Evolutionary conservation across 2,797 vertebrate genomes (phyloP), one percentile per base, ranked within the genome.

Genomic region (Taenioides sp.): DNA sequence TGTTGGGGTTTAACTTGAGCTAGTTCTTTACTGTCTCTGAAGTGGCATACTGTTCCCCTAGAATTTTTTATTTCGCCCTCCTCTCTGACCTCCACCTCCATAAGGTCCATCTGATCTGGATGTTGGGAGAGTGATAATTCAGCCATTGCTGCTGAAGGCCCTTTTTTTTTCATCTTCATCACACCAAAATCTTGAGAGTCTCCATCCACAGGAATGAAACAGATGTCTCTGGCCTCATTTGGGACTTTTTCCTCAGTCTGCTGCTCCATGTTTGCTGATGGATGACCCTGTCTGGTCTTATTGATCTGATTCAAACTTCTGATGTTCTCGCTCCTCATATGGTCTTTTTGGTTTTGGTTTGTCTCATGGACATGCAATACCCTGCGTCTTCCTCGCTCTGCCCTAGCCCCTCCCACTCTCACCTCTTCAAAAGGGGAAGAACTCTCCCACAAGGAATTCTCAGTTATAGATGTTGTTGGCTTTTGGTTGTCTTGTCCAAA

Each of bases 401-500:
- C 86, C 80, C 74, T 81, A 78, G 84, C 87, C 74, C 90, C 90
- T 92, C 90, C 91, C 81, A 86, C 83, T 72, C 75, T 85, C 83
- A 89, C 82, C 87, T 90, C 88, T 84, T 73, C 71, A 71, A 75
- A 74, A 76, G 81, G 34, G 47, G 79, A 86, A 84, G 83, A 76
- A 71, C 80, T 91, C 75, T 64, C 81, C 81, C 79, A 64, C 80
- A 83, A 73, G 65, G 84, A 74, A 67, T 78, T 88, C 84, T 90
- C 79, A 71, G 72, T 82, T 65, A 85, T 90, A 92, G 88, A 84
- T 93, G 87, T 90, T 86, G 76, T 80, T 88, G 90, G 88, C 86
- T 91, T 81, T 61, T 65, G 60, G 78, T 37, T 37, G 34, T 77
- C 79, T 75, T 79, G 83, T 77, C 81, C 89, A 85, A 89, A 77